These are phyloP conservation scores for Toxotes lorentzi DNA, from an alignment of 2,797 vertebrate species.

Conservation along the genomic window DNA sequence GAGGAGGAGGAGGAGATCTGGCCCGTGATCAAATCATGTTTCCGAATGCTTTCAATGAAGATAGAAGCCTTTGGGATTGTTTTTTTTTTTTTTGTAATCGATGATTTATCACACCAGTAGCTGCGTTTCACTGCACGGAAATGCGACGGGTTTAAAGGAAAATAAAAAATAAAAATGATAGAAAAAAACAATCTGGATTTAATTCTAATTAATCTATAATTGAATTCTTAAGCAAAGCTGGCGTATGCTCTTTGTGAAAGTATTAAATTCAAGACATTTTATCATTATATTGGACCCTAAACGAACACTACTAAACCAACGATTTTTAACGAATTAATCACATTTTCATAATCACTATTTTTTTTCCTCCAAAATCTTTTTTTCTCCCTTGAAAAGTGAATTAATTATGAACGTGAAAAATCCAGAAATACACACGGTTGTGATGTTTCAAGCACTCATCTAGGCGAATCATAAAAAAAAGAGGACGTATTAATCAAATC, in stretches of 20 bases:
- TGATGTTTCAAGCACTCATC: neutral
- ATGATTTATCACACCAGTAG: slow-evolving; percentile 11
- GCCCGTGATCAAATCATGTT: slow-evolving; percentile 8
- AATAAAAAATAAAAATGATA: neutral
- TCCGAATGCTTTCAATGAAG: slow-evolving; percentile 10
- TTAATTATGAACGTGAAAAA: neutral
- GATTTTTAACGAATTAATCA: neutral
- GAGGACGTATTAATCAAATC: neutral
- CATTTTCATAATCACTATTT: neutral
- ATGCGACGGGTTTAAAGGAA: neutral
- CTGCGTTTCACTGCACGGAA: neutral
- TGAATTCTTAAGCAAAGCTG: neutral
- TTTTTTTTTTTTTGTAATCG: neutral
- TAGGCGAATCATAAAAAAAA: neutral
- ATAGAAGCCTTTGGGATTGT: slow-evolving; percentile 1
- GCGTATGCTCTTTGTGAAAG: no score
- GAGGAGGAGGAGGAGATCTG: slow-evolving; percentile 14
- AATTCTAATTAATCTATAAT: neutral
- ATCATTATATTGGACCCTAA: neutral
- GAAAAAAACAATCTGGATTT: neutral
- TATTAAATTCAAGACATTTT: neutral
- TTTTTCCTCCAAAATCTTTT: no score
- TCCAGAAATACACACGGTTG: neutral
- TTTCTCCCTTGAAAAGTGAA: neutral
- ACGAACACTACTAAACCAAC: neutral